A percentile compares a stretch with the other conserved stretches of the same genome.
phyloP scores from a whole-genome alignment of 2,888 invertebrate genomes.

The Hirtodrosophila alboralis region DNA sequence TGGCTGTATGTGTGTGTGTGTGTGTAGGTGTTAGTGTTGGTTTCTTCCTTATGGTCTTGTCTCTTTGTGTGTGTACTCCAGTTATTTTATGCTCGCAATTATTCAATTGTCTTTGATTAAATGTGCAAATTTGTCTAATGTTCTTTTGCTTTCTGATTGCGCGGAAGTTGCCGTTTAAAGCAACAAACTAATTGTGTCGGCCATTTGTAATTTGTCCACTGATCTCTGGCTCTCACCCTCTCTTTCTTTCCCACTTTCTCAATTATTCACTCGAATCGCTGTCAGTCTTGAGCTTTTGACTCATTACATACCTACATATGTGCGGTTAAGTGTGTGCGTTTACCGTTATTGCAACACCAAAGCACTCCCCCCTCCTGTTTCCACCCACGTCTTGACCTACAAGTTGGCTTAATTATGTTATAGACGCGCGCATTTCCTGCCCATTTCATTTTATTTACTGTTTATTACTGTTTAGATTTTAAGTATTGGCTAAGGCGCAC shows the following conservation, averaged over 20 bases:
- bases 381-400: conserved; percentile 69
- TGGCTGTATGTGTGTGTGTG: conserved; percentile 2
- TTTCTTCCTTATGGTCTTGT: conserved; percentile 33
- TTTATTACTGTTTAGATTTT: conserved; percentile 61
- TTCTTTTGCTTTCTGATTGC: conserved; percentile 38
- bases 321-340: conserved; percentile 31
- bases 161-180: conserved; percentile 64
- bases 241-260: conserved; percentile 47
- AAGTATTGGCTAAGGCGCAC: conserved; percentile 51
- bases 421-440: conserved; percentile 67
- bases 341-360: conserved; percentile 55
- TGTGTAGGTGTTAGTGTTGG: conserved; percentile 45
- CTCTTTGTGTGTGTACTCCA: conserved; percentile 29
- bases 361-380: conserved; percentile 1
- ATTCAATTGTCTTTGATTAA: conserved; percentile 80
- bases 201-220: conserved; percentile 63
- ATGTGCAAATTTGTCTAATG: conserved; percentile 79
- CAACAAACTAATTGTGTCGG: conserved; percentile 51
- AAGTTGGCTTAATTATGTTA: conserved; percentile 55
- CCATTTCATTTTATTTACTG: conserved; percentile 58
- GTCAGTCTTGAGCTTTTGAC: conserved; percentile 33
- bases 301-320: conserved; percentile 16
- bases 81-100: conserved; percentile 62
- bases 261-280: conserved; percentile 48
- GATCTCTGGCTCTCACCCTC: conserved; percentile 37